Evolutionary conservation across 2,797 vertebrate species (phyloP).

Genomic region (Apogon hyalosoma): DNA sequence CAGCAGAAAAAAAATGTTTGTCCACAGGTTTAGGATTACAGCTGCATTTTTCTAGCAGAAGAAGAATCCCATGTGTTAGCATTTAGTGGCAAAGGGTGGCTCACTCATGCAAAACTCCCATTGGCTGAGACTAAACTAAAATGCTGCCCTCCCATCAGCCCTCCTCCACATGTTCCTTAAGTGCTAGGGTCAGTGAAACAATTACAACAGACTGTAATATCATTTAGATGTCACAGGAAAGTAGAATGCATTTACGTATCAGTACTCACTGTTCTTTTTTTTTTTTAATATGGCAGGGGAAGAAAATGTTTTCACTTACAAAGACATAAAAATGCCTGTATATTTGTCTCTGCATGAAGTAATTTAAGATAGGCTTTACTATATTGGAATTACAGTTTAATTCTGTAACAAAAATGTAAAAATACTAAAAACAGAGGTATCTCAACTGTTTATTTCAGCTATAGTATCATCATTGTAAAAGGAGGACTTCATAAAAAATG

Average conservation of each 20-base stretch:
- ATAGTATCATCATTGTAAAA: too few relatives aligned
- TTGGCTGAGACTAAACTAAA: conserved; percentile 64
- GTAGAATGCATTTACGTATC: neutral
- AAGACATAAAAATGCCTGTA: too few relatives aligned
- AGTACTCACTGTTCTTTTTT: neutral
- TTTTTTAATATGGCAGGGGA: neutral
- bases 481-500: too few relatives aligned
- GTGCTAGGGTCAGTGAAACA: neutral
- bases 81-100: conserved; percentile 80
- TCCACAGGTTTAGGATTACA: conserved; percentile 34
- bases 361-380: too few relatives aligned
- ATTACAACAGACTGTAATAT: neutral
- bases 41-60: conserved; percentile 20
- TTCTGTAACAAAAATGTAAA: too few relatives aligned
- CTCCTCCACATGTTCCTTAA: neutral
- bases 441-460: too few relatives aligned
- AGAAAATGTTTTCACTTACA: too few relatives aligned
- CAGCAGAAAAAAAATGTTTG: neutral
- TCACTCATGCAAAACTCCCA: conserved; percentile 69
- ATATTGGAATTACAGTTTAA: too few relatives aligned
- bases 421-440: too few relatives aligned
- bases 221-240: neutral
- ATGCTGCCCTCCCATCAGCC: conserved; percentile 16
- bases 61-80: conserved; percentile 71
- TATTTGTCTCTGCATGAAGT: too few relatives aligned